Conservation (phyloP, 2,797 vertebrate species). For the Crenichthys baileyi region DNA sequence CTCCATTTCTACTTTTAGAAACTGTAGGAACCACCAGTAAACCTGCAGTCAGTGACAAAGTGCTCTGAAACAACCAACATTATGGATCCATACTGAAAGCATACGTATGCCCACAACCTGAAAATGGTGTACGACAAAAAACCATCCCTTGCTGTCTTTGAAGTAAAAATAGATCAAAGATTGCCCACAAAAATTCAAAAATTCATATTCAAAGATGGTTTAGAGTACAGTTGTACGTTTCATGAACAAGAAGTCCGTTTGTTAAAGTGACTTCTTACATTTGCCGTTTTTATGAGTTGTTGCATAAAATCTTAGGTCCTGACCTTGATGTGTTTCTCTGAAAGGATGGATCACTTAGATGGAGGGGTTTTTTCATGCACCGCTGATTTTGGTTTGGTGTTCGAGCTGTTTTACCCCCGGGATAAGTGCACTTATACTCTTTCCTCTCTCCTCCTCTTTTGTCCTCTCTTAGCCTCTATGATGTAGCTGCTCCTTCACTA, state of each 20-base stretch:
- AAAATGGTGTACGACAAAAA: no score
- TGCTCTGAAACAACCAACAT: no score
- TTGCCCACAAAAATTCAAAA: not conserved
- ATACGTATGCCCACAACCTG: no score
- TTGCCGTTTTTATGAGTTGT: slow-evolving; percentile 8
- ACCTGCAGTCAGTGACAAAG: no score
- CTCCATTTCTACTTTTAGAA: no score
- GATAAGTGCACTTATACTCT: slow-evolving; percentile 15
- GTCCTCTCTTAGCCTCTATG: slow-evolving; percentile 9
- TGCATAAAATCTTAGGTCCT: slow-evolving; percentile 7
- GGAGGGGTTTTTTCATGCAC: slow-evolving; percentile 33
- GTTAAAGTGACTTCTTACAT: slow-evolving; percentile 4
- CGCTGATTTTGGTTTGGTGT: slow-evolving; percentile 24
- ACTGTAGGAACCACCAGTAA: no score
- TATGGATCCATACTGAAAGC: no score
- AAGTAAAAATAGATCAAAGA: not conserved
- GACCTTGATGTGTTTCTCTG: slow-evolving; percentile 22
- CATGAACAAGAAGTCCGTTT: not conserved
- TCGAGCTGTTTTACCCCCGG: slow-evolving; percentile 28
- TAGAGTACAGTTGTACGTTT: not conserved
- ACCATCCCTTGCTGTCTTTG: not conserved
- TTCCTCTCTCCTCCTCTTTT: slow-evolving; percentile 4
- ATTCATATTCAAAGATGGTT: not conserved
- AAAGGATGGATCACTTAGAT: slow-evolving; percentile 44
- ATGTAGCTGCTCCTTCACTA: not conserved